Percentiles rank a stretch among this genome's conserved stretches.
Conservation (phyloP, 2,113 vertebrate species). For the Castor canadensis region DNA sequence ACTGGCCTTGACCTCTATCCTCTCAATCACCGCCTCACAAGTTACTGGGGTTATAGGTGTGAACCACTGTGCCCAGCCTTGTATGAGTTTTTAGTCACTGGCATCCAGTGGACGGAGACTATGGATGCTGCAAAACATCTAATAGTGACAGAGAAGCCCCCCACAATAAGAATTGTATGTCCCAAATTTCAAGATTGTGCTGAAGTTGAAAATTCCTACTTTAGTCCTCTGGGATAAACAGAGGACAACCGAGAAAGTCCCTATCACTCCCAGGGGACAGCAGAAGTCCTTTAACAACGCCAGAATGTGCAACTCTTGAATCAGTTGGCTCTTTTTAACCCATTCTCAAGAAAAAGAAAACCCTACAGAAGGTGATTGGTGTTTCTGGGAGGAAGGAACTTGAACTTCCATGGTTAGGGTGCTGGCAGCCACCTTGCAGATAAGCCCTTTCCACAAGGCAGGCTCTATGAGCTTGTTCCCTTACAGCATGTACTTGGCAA, state of each 20-base stretch:
- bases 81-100: not conserved
- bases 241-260: not conserved
- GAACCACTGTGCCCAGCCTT: no score
- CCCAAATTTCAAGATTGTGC: not conserved
- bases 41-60: no score
- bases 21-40: no score
- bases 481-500: constrained; percentile 75
- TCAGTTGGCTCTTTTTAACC: not conserved
- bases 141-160: not conserved
- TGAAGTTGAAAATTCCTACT: not conserved
- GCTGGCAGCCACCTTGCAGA: constrained; percentile 34
- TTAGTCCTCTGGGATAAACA: not conserved
- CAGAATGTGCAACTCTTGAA: not conserved
- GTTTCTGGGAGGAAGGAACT: not conserved
- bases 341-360: not conserved
- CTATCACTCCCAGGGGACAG: not conserved
- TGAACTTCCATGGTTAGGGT: not conserved
- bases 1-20: no score
- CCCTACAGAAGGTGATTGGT: not conserved
- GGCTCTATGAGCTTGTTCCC: constrained; percentile 59
- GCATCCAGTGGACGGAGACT: not conserved
- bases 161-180: not conserved
- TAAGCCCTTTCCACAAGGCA: constrained; percentile 30
- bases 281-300: not conserved
- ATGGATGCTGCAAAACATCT: not conserved